Conservation (phyloP, 2,888 invertebrate species). For the Latheticus oryzae region DNA sequence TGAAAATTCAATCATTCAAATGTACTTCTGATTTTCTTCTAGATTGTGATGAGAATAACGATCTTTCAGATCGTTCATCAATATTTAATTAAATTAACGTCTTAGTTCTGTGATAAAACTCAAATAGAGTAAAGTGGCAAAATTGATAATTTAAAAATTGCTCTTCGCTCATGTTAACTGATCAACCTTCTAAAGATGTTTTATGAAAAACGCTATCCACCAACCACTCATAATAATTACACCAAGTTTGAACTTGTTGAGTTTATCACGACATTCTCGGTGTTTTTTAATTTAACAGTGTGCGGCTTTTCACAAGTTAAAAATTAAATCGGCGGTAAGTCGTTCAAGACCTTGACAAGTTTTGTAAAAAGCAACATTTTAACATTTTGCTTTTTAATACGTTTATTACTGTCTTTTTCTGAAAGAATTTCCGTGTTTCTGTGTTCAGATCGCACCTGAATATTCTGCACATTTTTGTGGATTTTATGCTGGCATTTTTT, state of each 20-base stretch:
- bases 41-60: no score
- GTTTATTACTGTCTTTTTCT: conserved; percentile 3
- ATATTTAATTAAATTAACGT: conserved; percentile 19
- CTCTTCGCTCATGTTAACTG: conserved; percentile 10
- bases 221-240: conserved; percentile 26
- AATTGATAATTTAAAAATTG: conserved; percentile 28
- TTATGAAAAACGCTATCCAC: conserved; percentile 20
- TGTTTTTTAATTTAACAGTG: conserved; percentile 15
- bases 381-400: conserved; percentile 2
- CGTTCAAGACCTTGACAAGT: conserved; percentile 11
- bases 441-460: conserved; percentile 2
- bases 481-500: conserved; percentile 30
- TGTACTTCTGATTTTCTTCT: no score
- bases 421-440: background rate
- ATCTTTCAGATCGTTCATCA: no score
- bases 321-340: conserved; percentile 13
- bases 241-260: conserved; percentile 22
- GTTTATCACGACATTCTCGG: conserved; percentile 10
- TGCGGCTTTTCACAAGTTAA: conserved; percentile 5
- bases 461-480: conserved; percentile 22
- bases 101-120: conserved; percentile 14
- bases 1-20: no score
- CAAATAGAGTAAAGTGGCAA: conserved; percentile 18
- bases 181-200: conserved; percentile 19
- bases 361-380: conserved; percentile 6